Evolutionary conservation across 2,888 invertebrate genomes (phyloP), one percentile per base, ranked within the genome.

Genomic region (Cephus pulcher): DNA sequence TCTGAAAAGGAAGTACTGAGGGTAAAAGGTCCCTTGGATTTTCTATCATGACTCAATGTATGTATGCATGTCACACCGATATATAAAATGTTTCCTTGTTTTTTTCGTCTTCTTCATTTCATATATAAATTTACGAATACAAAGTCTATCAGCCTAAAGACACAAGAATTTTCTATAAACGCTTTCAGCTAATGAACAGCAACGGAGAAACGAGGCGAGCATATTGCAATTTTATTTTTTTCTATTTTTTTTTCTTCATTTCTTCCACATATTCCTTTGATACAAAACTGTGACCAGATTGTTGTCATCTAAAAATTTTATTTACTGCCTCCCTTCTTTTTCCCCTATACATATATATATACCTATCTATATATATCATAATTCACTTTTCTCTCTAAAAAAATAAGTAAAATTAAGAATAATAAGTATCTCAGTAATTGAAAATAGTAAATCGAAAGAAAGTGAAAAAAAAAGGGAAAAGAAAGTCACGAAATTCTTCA

Each of bases 271-370:
- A 32, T 33, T 30, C 30, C 4, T 71, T 71, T 71, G 32, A 78
- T 78, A 78, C 35, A 78, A 78, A 78, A 78, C 73, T 78, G 76
- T 32, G 76, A 76, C 76, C 78, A 71, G 33, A 78, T 34, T 78
- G 70, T 76, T 71, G 56, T 56, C 56, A 75, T 34, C 78, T 78
- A 75, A 74, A 56, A 78, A 75, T 78, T 34, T 75, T 68, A 76
- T 69, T 33, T 71, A 33, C 34, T 71, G 33, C 34, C 34, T 71
- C 34, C 71, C 32, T 71, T 71, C 34, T 71, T 34, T 71, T 71
- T 71, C 12, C 4, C 32, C 30, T 70, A 78, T 75, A 34, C 71
- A 34, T 75, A 34, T 75, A 34, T 71, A 33, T 33, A 40, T 40
- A 40, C 15, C 15, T 40, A 40, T 40, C 15, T 40, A 40, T 40